Conservation (phyloP, 2,888 invertebrate genomes). For the Synanthedon formicaeformis region DNA sequence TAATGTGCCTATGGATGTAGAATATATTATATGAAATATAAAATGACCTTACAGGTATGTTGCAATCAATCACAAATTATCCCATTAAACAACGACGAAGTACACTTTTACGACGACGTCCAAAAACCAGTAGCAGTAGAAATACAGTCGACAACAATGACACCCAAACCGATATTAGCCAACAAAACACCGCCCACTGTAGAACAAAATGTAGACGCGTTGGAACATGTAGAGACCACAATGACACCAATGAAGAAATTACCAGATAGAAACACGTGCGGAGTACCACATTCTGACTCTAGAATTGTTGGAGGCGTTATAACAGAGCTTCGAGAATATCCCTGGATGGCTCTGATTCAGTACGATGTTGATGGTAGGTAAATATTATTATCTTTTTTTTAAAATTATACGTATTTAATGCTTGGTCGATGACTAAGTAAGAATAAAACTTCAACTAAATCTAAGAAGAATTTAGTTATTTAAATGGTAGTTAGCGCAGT, state of each 20-base stretch:
- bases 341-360: conserved; percentile 66
- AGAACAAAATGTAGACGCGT: not conserved
- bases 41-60: not conserved
- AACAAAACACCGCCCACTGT: too few species aligned
- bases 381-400: not conserved
- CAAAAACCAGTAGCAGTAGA: not conserved
- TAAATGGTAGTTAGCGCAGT: too few species aligned
- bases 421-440: too few species aligned
- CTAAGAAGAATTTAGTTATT: too few species aligned
- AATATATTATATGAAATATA: too few species aligned
- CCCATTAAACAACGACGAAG: not conserved
- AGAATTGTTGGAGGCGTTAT: conserved; percentile 64
- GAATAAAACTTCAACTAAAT: too few species aligned
- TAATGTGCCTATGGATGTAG: too few species aligned
- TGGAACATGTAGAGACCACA: not conserved
- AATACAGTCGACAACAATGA: too few species aligned
- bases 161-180: too few species aligned
- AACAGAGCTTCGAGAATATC: conserved; percentile 64
- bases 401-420: too few species aligned
- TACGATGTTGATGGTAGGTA: not conserved
- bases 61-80: not conserved
- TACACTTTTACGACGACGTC: not conserved
- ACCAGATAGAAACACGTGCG: conserved; percentile 30
- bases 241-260: conserved; percentile 12
- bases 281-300: conserved; percentile 27